Evolutionary conservation across 35 echinoderm and acorn worm species (phyloP).

Genomic region (Ophiothrix spiculata): DNA sequence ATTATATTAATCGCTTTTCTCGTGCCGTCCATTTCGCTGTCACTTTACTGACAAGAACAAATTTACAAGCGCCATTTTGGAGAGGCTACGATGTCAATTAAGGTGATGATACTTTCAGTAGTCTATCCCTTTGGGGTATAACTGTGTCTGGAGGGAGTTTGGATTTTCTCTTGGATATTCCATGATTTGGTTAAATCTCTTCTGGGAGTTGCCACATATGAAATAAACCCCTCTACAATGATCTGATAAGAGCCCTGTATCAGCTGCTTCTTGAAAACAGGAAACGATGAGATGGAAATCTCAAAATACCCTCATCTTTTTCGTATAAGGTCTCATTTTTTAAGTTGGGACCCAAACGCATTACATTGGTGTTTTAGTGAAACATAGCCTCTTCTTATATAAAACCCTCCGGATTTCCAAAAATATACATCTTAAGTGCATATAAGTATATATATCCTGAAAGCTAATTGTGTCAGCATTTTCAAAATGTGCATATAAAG

Average conservation of each 20-base stretch:
- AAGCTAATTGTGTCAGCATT: too few relatives aligned
- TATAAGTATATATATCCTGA: too few relatives aligned
- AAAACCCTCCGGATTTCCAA: too few relatives aligned
- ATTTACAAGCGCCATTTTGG: not conserved
- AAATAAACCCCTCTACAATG: not conserved
- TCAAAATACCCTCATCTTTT: not conserved
- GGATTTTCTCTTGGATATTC: not conserved
- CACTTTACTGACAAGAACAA: not conserved
- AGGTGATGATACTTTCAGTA: not conserved
- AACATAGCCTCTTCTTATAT: too few relatives aligned
- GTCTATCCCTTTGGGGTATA: not conserved
- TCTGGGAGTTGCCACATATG: not conserved
- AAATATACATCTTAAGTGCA: too few relatives aligned
- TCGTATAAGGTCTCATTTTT: too few relatives aligned
- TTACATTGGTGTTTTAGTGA: too few relatives aligned
- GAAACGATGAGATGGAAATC: not conserved
- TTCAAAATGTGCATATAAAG: too few relatives aligned
- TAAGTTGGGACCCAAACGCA: too few relatives aligned
- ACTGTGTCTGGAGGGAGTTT: not conserved
- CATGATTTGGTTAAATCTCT: not conserved
- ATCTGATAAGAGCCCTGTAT: not conserved
- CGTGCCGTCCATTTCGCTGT: not conserved
- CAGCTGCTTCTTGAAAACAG: not conserved
- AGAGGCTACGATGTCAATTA: not conserved
- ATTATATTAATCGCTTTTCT: constrained; percentile 1